A percentile compares a stretch with the other conserved stretches of the same genome.
phyloP scores from a whole-genome alignment of 2,797 vertebrate genomes.

The Trachops cirrhosus region DNA sequence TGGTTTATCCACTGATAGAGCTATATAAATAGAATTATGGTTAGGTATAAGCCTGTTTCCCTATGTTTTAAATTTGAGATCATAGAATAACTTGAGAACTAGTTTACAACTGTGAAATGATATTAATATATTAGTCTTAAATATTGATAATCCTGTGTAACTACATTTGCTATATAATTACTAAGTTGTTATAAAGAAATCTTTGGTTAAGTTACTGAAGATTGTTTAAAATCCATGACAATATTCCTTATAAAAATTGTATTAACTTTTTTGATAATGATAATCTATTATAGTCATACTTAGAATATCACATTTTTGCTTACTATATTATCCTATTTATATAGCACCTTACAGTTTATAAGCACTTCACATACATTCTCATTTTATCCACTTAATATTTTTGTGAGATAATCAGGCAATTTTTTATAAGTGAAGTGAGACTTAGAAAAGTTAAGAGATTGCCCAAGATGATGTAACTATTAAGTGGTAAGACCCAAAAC shows the following conservation, averaged over 20 bases:
- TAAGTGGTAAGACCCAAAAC: neutral
- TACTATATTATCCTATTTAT: conserved; percentile 44
- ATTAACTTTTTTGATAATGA: conserved; percentile 23
- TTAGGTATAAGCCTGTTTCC: conserved; percentile 8
- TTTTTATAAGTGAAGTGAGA: conserved; percentile 11
- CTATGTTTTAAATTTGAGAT: neutral
- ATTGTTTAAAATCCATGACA: conserved; percentile 31
- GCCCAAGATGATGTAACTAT: neutral
- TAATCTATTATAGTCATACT: neutral
- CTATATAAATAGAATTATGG: neutral
- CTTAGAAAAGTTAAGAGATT: conserved; percentile 9
- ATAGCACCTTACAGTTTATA: neutral
- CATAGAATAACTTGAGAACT: conserved; percentile 19
- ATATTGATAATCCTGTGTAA: neutral
- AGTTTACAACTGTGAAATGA: neutral
- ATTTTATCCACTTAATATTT: conserved; percentile 9
- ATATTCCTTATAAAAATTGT: conserved; percentile 39
- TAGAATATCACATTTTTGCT: neutral
- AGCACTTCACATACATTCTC: conserved; percentile 19
- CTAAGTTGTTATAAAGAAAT: conserved; percentile 7
- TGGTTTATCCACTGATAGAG: neutral
- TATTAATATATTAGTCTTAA: conserved; percentile 14
- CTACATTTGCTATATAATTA: conserved; percentile 33
- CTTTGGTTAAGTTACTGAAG: conserved; percentile 17
- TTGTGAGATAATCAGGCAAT: neutral